Evolutionary conservation across 2,888 invertebrate species (phyloP).

Genomic region (Oligia latruncula): DNA sequence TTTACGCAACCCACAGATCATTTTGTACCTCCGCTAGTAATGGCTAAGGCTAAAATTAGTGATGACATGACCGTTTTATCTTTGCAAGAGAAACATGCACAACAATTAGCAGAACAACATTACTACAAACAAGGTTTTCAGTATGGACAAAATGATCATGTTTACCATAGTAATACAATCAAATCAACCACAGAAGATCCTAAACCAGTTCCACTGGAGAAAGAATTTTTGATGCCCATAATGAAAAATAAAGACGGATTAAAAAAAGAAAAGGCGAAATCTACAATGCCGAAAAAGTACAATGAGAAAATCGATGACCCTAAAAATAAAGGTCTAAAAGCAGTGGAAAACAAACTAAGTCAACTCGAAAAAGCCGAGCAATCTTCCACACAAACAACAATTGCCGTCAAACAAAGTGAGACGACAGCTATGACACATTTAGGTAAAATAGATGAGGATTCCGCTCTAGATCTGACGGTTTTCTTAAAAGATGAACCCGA

Average conservation of each 20-base stretch:
- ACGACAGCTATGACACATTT: conserved; percentile 58
- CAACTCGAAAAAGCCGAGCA: conserved; percentile 63
- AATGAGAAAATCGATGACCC: conserved; percentile 76
- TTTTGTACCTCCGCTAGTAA: conserved; percentile 88
- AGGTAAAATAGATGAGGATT: conserved; percentile 66
- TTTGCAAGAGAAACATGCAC: conserved; percentile 86
- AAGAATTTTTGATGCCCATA: conserved; percentile 61
- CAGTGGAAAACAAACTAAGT: conserved; percentile 65
- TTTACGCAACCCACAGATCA: conserved; percentile 88
- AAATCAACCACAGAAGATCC: conserved; percentile 68
- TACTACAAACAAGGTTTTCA: conserved; percentile 69
- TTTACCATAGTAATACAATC: conserved; percentile 50
- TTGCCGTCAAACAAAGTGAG: conserved; percentile 50
- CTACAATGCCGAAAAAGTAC: conserved; percentile 82
- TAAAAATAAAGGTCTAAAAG: conserved; percentile 74
- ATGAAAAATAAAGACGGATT: conserved; percentile 64
- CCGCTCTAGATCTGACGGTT: conserved; percentile 81
- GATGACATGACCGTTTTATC: conserved; percentile 88
- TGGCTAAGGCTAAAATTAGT: conserved; percentile 88
- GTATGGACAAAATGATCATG: conserved; percentile 61
- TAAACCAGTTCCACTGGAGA: conserved; percentile 55
- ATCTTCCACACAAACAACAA: conserved; percentile 57
- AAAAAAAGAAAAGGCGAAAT: conserved; percentile 77
- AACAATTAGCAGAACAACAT: conserved; percentile 82
- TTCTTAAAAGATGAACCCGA: conserved; percentile 78